Percentiles rank a stretch among this genome's conserved stretches.
These are phyloP conservation scores for Dicranocentrus wangi DNA, from an alignment of 2,888 invertebrate genomes.

Conservation along the genomic window DNA sequence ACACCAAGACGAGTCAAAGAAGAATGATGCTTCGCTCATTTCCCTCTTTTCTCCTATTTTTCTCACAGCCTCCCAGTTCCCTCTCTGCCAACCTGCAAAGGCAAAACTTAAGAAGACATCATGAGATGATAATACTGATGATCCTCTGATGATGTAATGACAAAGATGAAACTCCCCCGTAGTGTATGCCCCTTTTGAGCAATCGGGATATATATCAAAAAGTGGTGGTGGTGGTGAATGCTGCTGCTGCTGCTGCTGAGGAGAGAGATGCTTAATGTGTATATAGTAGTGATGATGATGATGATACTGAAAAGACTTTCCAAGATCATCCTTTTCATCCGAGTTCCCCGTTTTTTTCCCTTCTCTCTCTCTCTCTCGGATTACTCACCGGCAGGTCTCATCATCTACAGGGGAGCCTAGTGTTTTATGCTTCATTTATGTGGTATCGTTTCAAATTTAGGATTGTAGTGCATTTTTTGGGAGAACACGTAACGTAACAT, in stretches of 20 bases:
- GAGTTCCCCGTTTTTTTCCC: neutral
- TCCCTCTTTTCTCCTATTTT: conserved; percentile 53
- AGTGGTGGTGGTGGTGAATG: no score
- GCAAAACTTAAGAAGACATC: conserved; percentile 41
- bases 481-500: no score
- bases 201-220: conserved; percentile 35
- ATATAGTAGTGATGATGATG: neutral
- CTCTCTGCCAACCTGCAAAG: neutral
- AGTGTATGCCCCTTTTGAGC: conserved; percentile 31
- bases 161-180: conserved; percentile 55
- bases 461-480: conserved; percentile 30
- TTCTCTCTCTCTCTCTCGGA: neutral
- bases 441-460: conserved; percentile 16
- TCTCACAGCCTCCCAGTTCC: conserved; percentile 6
- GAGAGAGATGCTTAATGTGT: no score
- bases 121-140: conserved; percentile 52
- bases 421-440: conserved; percentile 19
- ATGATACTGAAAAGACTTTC: neutral
- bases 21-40: conserved; percentile 57
- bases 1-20: conserved; percentile 51
- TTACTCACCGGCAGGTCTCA: conserved; percentile 18
- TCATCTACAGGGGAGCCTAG: neutral
- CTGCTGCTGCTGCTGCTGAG: no score
- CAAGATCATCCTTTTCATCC: neutral
- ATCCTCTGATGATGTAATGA: conserved; percentile 53